phyloP scores from a whole-genome alignment of 2,888 invertebrate species.

The Colostygia pectinataria region DNA sequence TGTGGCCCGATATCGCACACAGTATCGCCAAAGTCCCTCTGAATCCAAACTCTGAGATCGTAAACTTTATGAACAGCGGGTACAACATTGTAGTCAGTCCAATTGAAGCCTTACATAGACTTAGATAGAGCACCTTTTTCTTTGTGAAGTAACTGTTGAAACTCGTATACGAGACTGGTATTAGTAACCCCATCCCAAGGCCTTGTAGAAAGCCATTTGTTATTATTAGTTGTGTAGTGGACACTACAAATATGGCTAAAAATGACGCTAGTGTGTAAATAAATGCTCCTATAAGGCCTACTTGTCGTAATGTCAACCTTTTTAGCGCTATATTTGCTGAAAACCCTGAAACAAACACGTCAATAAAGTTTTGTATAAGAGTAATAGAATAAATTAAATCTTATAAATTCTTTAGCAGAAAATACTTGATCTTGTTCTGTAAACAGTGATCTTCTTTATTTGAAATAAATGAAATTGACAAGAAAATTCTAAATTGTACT shows the following conservation, averaged over 20 bases:
- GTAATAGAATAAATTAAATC: no score
- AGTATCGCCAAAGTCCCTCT: constrained; percentile 87
- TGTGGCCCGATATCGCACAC: constrained; percentile 86
- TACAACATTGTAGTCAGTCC: constrained; percentile 86
- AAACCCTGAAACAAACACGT: constrained; percentile 79
- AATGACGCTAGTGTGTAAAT: constrained; percentile 85
- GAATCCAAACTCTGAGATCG: constrained; percentile 86
- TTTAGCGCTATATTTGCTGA: constrained; percentile 86
- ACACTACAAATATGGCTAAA: constrained; percentile 84
- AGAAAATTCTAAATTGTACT: no score
- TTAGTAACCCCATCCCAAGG: constrained; percentile 86
- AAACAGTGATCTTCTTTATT: constrained; percentile 1
- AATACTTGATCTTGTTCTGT: no score
- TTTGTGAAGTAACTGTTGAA: constrained; percentile 89
- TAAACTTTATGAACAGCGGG: constrained; percentile 85
- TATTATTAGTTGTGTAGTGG: constrained; percentile 84
- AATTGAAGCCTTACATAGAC: constrained; percentile 87
- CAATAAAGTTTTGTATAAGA: background rate
- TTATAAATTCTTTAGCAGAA: no score
- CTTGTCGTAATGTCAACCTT: constrained; percentile 84
- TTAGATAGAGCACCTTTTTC: constrained; percentile 87
- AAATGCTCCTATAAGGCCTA: constrained; percentile 85
- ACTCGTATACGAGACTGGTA: constrained; percentile 88
- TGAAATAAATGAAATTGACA: background rate
- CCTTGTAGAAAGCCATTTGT: constrained; percentile 86